Evolutionary conservation across 1,140 invertebrate genomes (phyloP), one percentile per base, ranked within the genome.

Genomic region (Hypsibius dujardini): DNA sequence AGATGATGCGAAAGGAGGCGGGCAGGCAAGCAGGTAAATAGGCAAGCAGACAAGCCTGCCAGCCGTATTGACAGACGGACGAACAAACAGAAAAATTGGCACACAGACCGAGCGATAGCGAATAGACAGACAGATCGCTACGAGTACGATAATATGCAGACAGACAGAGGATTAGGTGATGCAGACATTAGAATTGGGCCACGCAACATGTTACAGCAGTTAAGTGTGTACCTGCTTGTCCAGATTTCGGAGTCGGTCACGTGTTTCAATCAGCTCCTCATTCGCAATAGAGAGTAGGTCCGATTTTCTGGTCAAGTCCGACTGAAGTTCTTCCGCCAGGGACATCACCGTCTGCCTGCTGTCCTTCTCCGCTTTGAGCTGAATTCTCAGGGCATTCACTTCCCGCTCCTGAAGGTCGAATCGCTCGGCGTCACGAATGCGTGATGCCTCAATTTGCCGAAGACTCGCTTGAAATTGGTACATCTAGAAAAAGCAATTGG

Each of bases 371-470:
- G 62, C 7, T 67, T 67, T 67, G 3, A 67, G 42, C 42, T 67
- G 62, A 42, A 45, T 12, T 12, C 42, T 12, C 12, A 67, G 62
- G 12, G 62, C 62, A 15, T 67, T 45, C 3, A 67, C 42, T 67
- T 67, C 62, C 42, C 62, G 62, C 62, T 67, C 62, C 45, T 67
- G 62, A 45, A 67, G 62, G 42, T 67, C 62, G 62, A 67, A 67
- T 42, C 62, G 12, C 45, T 67, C 62, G 3, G 62, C 12, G 42
- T 67, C 62, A 15, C 62, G 62, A 67, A 45, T 67, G 12, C 62
- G 62, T 7, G 62, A 12, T 67, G 62, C 45, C 45, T 67, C 62
- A 12, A 67, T 15, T 42, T 15, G 42, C 12, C 62, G 62, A 7
- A 67, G 12, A 42, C 3, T 12, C 3, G 12, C 42, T 42, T 67